These are phyloP conservation scores for Uloborus plumipes DNA, from an alignment of 2,888 invertebrate species.

Conservation along the genomic window DNA sequence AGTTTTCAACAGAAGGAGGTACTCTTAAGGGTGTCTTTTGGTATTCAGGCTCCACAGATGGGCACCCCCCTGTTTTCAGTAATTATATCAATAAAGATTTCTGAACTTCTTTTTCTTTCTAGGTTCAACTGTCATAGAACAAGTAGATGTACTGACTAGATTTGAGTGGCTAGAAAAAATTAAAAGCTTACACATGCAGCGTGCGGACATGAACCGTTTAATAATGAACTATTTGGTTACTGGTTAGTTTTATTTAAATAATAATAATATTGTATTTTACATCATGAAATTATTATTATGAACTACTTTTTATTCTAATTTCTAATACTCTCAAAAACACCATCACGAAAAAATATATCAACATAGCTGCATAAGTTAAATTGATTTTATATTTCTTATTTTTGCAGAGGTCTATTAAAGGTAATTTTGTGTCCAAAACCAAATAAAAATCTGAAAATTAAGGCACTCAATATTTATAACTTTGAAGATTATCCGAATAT, in stretches of 20 bases:
- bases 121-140: conserved; percentile 37
- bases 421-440: too few species aligned
- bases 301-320: not conserved
- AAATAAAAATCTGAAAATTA: too few species aligned
- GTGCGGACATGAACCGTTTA: conserved; percentile 94
- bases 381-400: not conserved
- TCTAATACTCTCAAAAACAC: too few species aligned
- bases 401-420: not conserved
- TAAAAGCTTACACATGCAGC: conserved; percentile 83
- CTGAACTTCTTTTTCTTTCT: not conserved
- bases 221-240: conserved; percentile 99
- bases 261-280: not conserved
- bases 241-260: conserved; percentile 76
- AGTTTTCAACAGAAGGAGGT: too few species aligned
- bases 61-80: too few species aligned
- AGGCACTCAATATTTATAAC: too few species aligned
- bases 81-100: too few species aligned
- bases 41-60: too few species aligned
- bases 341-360: too few species aligned
- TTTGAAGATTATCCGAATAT: too few species aligned
- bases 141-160: conserved; percentile 42
- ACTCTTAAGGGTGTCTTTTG: too few species aligned
- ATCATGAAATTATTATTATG: not conserved
- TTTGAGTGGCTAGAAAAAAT: conserved; percentile 82
- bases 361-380: too few species aligned